These are phyloP conservation scores for Paralvinella palmiformis DNA, from an alignment of 1,140 invertebrate species.

Conservation along the genomic window DNA sequence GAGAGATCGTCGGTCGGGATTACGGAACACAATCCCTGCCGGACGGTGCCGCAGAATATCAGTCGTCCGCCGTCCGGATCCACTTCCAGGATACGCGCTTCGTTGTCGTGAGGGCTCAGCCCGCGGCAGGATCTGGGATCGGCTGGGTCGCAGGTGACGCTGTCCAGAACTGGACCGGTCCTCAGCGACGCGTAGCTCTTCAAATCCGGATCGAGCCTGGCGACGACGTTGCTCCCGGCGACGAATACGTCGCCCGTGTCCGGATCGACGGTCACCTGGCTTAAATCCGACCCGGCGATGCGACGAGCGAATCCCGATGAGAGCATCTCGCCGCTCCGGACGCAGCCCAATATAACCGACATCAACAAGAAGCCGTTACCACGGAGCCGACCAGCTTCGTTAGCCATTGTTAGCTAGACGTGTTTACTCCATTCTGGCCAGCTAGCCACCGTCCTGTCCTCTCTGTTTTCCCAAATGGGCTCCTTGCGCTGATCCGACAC, in stretches of 20 bases:
- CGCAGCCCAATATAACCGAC: too few relatives aligned
- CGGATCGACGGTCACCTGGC: neutral
- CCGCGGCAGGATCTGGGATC: neutral
- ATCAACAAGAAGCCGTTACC: too few relatives aligned
- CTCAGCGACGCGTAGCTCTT: neutral
- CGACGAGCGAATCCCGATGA: too few relatives aligned
- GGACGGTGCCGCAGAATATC: conserved; percentile 3
- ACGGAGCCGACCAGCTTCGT: too few relatives aligned
- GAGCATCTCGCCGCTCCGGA: too few relatives aligned
- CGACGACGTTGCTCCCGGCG: conserved; percentile 1
- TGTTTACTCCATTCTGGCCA: too few relatives aligned
- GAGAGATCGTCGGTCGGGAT: neutral
- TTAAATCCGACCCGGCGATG: too few relatives aligned
- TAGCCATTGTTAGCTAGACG: too few relatives aligned
- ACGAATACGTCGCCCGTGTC: conserved; percentile 8
- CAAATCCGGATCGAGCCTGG: neutral
- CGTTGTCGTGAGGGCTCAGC: neutral
- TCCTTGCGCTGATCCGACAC: too few relatives aligned
- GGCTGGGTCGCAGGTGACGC: neutral
- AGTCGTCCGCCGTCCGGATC: neutral
- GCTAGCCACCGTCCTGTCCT: too few relatives aligned
- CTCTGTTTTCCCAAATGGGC: too few relatives aligned
- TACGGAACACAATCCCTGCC: conserved; percentile 4
- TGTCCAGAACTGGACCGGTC: conserved; percentile 1
- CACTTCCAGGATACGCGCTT: neutral